Base-by-base conservation (phyloP, 2,797 vertebrate genomes). In the Macroramphosus scolopax region DNA sequence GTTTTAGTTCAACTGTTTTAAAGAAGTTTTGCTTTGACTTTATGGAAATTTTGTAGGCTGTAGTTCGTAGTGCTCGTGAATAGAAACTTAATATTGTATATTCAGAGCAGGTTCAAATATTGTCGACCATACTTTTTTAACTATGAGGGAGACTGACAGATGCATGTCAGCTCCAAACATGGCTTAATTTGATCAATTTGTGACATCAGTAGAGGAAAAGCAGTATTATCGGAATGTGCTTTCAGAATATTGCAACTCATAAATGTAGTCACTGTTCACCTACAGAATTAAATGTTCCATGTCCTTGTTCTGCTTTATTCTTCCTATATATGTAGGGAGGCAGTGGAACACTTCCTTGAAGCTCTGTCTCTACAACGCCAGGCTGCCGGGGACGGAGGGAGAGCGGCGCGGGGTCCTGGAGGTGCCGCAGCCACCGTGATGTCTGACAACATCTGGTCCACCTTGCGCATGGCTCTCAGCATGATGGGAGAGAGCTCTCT, bases 361-460 rank as follows among this genome's bases (percentile, higher is more conserved):
- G 96, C 97, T 17, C 86, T 99, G 43, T 94, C 94, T 61, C 92
- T 98, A 61, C 97, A 99, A 82, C 92, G 92, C 8, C 89, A 91
- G 63, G 90, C 91, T 0, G 68, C 85, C 0, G 85, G 68, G 3
- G 86, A 86, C 1, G 78, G 77, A 4, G 79, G 74, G 0, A 70
- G 72, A 79, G 94, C 92, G 16, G 86, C 90, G 14, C 83, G 90
- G 26, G 94, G 93, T 1, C 92, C 92, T 0, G 91, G 90, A 22
- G 89, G 91, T 14, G 89, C 87, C 2, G 94, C 93, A 0, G 93
- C 93, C 39, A 86, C 86, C 5, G 64, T 91, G 63, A 98, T 97
- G 95, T 99, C 97, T 0, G 97, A 99, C 89, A 99, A 98, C 88
- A 98, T 99, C 85, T 99, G 97, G 97, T 98, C 92, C 78, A 98